Conservation (phyloP, 2,888 invertebrate genomes). For the Lochmaea capreae region DNA sequence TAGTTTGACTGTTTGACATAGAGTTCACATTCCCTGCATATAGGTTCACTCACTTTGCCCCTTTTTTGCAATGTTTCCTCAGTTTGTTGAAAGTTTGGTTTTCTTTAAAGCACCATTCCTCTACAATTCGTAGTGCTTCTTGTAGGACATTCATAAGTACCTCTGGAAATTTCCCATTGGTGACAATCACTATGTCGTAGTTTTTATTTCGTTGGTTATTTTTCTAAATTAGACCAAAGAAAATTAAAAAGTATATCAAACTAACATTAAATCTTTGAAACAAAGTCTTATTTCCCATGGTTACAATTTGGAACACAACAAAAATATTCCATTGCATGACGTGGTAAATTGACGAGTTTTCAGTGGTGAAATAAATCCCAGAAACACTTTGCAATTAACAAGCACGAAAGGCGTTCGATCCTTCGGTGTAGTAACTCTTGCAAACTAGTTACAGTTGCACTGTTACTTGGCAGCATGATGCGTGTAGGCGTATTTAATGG, state of each 20-base stretch:
- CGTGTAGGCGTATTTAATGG: conserved; percentile 7
- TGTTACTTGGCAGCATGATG: neutral
- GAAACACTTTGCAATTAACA: conserved; percentile 16
- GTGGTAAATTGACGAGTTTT: neutral
- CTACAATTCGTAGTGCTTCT: too few relatives aligned
- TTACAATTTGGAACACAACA: neutral
- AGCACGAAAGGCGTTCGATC: conserved; percentile 20
- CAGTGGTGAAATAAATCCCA: conserved; percentile 10
- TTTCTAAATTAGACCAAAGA: too few relatives aligned
- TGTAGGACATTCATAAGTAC: too few relatives aligned
- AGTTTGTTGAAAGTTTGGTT: too few relatives aligned
- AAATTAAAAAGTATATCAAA: neutral
- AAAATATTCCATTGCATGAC: conserved; percentile 4
- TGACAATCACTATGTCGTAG: too few relatives aligned
- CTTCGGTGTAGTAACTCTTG: conserved; percentile 24
- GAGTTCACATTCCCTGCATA: too few relatives aligned
- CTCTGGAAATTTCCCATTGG: too few relatives aligned
- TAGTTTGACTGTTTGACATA: too few relatives aligned
- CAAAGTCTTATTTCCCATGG: neutral
- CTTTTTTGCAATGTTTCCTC: too few relatives aligned
- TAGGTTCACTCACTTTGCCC: too few relatives aligned
- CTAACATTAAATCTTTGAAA: neutral
- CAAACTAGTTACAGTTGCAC: conserved; percentile 26
- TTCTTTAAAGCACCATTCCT: too few relatives aligned
- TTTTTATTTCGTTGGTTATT: too few relatives aligned